Percentiles rank a stretch among this genome's conserved stretches.
Conservation (phyloP, 2,888 invertebrate species). For the Clepsis dumicolana region DNA sequence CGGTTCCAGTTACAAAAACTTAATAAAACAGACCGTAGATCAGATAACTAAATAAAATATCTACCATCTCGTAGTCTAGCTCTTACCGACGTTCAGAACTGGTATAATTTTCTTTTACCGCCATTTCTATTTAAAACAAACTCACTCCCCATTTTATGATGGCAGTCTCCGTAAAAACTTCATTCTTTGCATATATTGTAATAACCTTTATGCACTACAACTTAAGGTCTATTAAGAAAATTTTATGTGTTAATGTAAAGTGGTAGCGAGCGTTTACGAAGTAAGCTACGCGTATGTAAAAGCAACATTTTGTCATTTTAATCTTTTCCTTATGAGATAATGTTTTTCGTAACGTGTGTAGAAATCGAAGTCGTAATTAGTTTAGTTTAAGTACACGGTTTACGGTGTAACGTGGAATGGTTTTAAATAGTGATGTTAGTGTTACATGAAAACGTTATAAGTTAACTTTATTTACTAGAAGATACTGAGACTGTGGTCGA, state of each 20-base stretch:
- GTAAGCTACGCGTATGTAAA: constrained; percentile 30
- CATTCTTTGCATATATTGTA: not conserved
- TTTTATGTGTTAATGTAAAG: not conserved
- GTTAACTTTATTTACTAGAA: too few relatives aligned
- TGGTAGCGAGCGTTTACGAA: constrained; percentile 22
- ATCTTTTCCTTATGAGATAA: constrained; percentile 38
- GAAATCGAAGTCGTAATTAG: constrained; percentile 24
- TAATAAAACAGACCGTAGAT: constrained; percentile 1
- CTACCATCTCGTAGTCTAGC: constrained; percentile 5
- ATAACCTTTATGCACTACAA: not conserved
- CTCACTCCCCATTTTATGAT: constrained; percentile 4
- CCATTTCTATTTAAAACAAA: constrained; percentile 38
- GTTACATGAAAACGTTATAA: too few relatives aligned
- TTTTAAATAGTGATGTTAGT: not conserved
- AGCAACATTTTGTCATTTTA: constrained; percentile 29
- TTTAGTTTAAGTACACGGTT: constrained; percentile 3
- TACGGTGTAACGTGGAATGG: constrained; percentile 4
- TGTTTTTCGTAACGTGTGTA: constrained; percentile 31
- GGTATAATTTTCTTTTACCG: constrained; percentile 37
- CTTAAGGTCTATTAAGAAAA: constrained; percentile 7
- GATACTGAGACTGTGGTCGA: too few relatives aligned
- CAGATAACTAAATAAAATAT: constrained; percentile 19
- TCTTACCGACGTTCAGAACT: constrained; percentile 15
- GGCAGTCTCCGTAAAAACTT: constrained; percentile 8
- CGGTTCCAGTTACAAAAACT: not conserved